Evolutionary conservation across 2,113 vertebrate species (phyloP).

Genomic region (Anas platyrhynchos): DNA sequence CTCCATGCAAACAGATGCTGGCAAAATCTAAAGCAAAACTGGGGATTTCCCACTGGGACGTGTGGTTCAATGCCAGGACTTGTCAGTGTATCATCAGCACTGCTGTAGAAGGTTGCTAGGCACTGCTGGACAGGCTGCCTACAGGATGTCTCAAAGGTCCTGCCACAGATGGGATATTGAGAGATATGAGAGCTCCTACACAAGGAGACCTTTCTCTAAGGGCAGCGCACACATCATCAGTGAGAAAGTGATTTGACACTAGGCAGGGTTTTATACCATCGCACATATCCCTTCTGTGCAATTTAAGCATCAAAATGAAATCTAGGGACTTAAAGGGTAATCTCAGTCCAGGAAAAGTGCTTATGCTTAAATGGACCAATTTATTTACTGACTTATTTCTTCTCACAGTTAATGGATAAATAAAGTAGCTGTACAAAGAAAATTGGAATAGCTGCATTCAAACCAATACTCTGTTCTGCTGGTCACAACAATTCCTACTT

Average conservation of each 20-base stretch:
- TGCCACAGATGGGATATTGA: background rate
- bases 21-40: background rate
- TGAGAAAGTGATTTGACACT: background rate
- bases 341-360: background rate
- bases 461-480: background rate
- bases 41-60: background rate
- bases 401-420: background rate
- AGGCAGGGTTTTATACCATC: background rate
- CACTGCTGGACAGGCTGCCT: background rate
- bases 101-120: background rate
- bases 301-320: background rate
- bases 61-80: background rate
- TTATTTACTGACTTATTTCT: background rate
- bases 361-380: background rate
- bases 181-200: background rate
- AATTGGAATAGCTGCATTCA: background rate
- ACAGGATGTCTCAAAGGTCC: background rate
- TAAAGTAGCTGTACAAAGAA: background rate
- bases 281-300: background rate
- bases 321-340: background rate
- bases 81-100: background rate
- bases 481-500: background rate
- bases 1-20: background rate
- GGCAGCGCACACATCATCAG: background rate
- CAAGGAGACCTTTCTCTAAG: background rate